A percentile compares a stretch with the other conserved stretches of the same genome.
Conservation (phyloP, 30 jellyfish, hydroid and myxozoan species). For the Aurelia coerulea region DNA sequence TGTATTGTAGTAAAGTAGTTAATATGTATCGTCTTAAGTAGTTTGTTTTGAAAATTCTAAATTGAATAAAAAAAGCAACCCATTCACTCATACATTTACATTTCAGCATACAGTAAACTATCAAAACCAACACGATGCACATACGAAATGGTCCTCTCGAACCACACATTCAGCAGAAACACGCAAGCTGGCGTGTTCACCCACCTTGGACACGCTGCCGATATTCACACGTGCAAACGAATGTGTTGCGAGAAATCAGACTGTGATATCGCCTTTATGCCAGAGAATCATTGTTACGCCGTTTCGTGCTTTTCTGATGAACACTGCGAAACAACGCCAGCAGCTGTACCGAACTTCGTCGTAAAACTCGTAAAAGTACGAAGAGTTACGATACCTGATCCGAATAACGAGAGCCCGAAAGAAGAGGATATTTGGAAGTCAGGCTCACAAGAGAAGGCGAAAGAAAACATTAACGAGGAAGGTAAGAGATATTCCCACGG, state of each 20-base stretch:
- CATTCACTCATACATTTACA: no score
- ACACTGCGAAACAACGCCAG: slow-evolving; percentile 98
- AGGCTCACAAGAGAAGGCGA: slow-evolving; percentile 64
- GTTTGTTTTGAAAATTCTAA: no score
- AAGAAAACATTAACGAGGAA: slow-evolving; percentile 73
- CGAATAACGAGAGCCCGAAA: slow-evolving; percentile 75
- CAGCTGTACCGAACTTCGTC: slow-evolving; percentile 83
- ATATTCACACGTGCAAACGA: slow-evolving; percentile 85
- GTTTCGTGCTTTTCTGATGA: slow-evolving; percentile 96
- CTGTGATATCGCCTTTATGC: slow-evolving; percentile 99
- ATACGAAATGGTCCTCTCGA: slow-evolving; percentile 92
- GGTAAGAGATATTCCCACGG: slow-evolving; percentile 50
- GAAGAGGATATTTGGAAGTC: slow-evolving; percentile 93
- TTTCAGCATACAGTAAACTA: slow-evolving; percentile 19
- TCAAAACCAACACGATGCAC: slow-evolving; percentile 89
- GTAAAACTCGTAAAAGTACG: slow-evolving; percentile 96
- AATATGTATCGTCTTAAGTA: no score
- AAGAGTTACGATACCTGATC: slow-evolving; percentile 95
- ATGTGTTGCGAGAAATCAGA: slow-evolving; percentile 93
- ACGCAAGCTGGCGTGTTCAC: slow-evolving; percentile 98
- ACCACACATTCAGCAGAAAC: slow-evolving; percentile 90
- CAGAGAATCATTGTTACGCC: slow-evolving; percentile 97
- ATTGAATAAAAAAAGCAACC: no score
- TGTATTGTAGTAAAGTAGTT: no score
- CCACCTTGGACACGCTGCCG: slow-evolving; percentile 94